phyloP scores from a whole-genome alignment of 2,797 vertebrate genomes.

The Microcaecilia unicolor region DNA sequence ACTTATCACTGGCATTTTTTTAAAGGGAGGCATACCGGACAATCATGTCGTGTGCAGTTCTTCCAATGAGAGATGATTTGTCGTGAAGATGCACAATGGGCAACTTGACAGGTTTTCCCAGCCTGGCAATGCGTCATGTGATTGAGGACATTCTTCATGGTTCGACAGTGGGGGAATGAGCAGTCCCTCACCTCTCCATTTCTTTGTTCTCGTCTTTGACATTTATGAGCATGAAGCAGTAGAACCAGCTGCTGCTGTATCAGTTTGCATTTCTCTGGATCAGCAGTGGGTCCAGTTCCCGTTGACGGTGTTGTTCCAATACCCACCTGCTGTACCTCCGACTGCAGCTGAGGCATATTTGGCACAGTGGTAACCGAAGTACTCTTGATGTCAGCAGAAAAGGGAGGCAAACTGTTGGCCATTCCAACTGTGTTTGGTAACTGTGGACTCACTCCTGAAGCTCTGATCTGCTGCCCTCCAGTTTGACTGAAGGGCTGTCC shows the following conservation, averaged over 20 bases:
- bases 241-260: slow-evolving; percentile 98
- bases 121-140: slow-evolving; percentile 81
- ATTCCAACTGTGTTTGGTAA: slow-evolving; percentile 79
- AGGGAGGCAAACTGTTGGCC: slow-evolving; percentile 79
- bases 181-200: slow-evolving; percentile 90
- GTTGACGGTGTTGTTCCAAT: slow-evolving; percentile 75
- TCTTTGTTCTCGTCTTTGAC: slow-evolving; percentile 90
- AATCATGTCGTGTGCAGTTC: slow-evolving; percentile 97
- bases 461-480: slow-evolving; percentile 80
- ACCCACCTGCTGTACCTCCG: slow-evolving; percentile 72
- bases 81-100: slow-evolving; percentile 98
- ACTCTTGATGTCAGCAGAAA: slow-evolving; percentile 84
- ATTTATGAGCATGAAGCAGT: slow-evolving; percentile 96
- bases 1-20: slow-evolving; percentile 97
- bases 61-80: slow-evolving; percentile 99
- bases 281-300: slow-evolving; percentile 82
- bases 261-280: slow-evolving; percentile 95
- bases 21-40: slow-evolving; percentile 93
- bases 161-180: slow-evolving; percentile 65
- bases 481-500: slow-evolving; percentile 79
- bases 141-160: slow-evolving; percentile 73
- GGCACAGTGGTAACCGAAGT: slow-evolving; percentile 75
- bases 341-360: slow-evolving; percentile 81
- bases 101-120: slow-evolving; percentile 92
- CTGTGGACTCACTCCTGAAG: slow-evolving; percentile 71